Evolutionary conservation across 1,140 invertebrate genomes (phyloP), one percentile per base, ranked within the genome.

Genomic region (Solen grandis): DNA sequence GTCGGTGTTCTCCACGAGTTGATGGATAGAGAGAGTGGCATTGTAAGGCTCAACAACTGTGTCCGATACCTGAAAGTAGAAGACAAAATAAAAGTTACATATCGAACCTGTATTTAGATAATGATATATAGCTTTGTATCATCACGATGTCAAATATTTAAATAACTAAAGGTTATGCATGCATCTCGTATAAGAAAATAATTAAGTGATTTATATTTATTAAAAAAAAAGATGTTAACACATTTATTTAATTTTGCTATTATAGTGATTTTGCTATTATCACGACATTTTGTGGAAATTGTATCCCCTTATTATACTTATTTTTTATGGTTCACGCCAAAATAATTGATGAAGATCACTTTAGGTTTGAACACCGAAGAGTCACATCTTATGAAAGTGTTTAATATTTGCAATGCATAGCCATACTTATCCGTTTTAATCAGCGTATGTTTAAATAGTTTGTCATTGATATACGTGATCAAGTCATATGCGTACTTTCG

Each of bases 1-100:
- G 41, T 93, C 96, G 3, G 95, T 96, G 82, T 95, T 95, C 90
- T 96, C 96, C 19, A 96, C 94, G 35, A 96, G 90, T 89, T 96
- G 95, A 88, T 96, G 95, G 1, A 96, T 94, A 19, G 95, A 95
- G 0, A 97, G 91, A 10, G 93, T 94, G 25, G 94, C 94, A 87
- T 94, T 94, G 89, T 94, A 94, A 1, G 93, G 93, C 82, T 94
- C 93, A 4, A 94, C 94, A 35, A 94, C 94, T 19, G 93, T 94
- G 82, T 94, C 94, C 0, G 93, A 94, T n/a, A 89, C 86, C 85
- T 89, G 66, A 0, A 65, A 82, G 5, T n/a, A n/a, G n/a, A n/a
- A n/a, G n/a, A n/a, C n/a, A n/a, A n/a, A n/a, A n/a, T n/a, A 38
- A 29, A 27, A 83, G 35, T 16, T 54, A 10, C 16, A 41, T 31